Base-by-base conservation (phyloP, 2,888 invertebrate species). In the Scelioninae gen. 2 region DNA sequence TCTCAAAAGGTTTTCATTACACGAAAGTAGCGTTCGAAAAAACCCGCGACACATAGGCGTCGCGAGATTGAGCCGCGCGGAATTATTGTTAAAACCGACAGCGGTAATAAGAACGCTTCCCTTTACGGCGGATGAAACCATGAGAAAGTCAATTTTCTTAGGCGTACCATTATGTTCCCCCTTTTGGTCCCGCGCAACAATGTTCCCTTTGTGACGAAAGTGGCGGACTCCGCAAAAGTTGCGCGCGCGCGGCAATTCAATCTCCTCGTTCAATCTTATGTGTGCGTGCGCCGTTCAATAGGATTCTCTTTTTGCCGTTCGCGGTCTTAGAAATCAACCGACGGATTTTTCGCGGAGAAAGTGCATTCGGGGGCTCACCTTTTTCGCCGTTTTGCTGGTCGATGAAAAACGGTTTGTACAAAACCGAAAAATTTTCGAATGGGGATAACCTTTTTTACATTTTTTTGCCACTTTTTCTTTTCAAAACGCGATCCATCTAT, bases 101-200 rank as follows among this genome's bases (percentile, higher is more conserved):
- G 64, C 16, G 64, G 45, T 63, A 69, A 73, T 68, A 64, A 64
- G 70, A 55, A 55, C 55, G 43, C 48, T 63, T 65, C 69, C 67
- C 71, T 57, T 63, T 63, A 63, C 28, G 63, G 67, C 45, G 57
- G 61, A 70, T 46, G 74, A 67, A 74, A 63, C 67, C 67, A 70
- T 70, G 74, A 70, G 74, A 74, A 74, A 74, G 70, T 63, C 70
- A 74, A 74, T 74, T 74, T 74, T 70, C 70, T 61, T 65, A 37
- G 65, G 65, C 39, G 19, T 28, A 45, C 58, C 64, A 73, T 73
- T 73, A 68, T 73, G 52, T 64, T 58, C 22, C 68, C 68, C 35
- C 73, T 6, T 68, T 69, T 58, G 64, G 53, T 45, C 39, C 37
- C 31, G 41, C 25, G 41, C 52, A 57, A 63, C 67, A 63, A 52